Conservation (phyloP, 2,888 invertebrate genomes). For the Aethes cnicana region DNA sequence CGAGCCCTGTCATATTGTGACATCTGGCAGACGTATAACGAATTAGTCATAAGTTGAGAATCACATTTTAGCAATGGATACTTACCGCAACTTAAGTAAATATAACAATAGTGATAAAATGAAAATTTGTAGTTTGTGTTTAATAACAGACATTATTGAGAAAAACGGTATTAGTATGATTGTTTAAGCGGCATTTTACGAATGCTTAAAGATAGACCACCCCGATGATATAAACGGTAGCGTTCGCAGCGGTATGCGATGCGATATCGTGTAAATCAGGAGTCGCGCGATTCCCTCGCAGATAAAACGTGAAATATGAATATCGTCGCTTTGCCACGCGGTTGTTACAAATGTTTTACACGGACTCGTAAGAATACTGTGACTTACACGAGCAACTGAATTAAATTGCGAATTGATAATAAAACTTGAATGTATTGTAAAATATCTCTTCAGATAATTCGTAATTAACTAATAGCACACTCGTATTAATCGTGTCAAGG, state of each 20-base stretch:
- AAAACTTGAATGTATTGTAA: neutral
- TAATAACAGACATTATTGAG: too few relatives aligned
- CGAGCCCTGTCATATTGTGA: slow-evolving; percentile 48
- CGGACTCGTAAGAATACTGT: slow-evolving; percentile 11
- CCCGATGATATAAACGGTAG: slow-evolving; percentile 51
- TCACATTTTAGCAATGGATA: slow-evolving; percentile 1
- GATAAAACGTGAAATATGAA: slow-evolving; percentile 72
- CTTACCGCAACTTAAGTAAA: neutral
- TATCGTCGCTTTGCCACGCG: slow-evolving; percentile 51
- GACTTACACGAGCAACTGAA: neutral
- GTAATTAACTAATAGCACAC: neutral
- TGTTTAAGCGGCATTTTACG: slow-evolving; percentile 11
- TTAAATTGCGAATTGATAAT: neutral
- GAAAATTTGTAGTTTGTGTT: too few relatives aligned
- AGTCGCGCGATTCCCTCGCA: slow-evolving; percentile 59
- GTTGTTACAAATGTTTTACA: slow-evolving; percentile 29
- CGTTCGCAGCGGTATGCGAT: slow-evolving; percentile 54
- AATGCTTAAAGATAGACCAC: slow-evolving; percentile 26
- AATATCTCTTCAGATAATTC: neutral
- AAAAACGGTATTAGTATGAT: too few relatives aligned
- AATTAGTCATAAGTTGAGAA: slow-evolving; percentile 14
- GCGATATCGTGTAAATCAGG: slow-evolving; percentile 71
- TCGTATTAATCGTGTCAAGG: slow-evolving; percentile 4
- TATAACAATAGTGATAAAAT: neutral
- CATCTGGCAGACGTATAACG: slow-evolving; percentile 25